A percentile compares a stretch with the other conserved stretches of the same genome.
Evolutionary conservation across 2,888 invertebrate genomes (phyloP).

Genomic region (Amiota minor): DNA sequence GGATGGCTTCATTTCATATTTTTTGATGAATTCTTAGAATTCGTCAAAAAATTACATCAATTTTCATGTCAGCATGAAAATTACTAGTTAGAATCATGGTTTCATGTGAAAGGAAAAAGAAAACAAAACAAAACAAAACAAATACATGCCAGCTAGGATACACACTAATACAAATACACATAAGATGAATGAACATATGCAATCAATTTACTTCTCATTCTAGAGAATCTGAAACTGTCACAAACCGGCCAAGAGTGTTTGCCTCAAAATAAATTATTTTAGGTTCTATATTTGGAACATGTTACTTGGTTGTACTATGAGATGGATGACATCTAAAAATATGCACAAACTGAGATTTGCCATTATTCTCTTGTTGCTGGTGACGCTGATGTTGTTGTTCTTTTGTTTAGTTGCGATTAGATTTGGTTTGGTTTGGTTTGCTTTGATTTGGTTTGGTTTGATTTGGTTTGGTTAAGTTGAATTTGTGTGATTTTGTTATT

Average conservation of each 20-base stretch:
- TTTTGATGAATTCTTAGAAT: too few relatives aligned
- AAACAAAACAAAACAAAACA: background rate
- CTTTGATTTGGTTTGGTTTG: background rate
- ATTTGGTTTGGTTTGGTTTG: background rate
- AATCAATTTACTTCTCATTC: conserved; percentile 10
- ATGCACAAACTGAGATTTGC: conserved; percentile 19
- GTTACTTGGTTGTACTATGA: too few relatives aligned
- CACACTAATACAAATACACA: background rate
- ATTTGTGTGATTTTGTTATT: background rate
- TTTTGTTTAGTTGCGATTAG: too few relatives aligned
- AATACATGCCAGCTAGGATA: background rate
- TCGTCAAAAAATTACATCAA: conserved; percentile 17
- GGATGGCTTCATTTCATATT: too few relatives aligned
- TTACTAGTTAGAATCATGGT: background rate
- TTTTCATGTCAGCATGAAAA: conserved; percentile 15
- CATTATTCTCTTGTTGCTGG: background rate
- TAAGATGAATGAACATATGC: background rate
- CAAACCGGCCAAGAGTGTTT: conserved; percentile 12
- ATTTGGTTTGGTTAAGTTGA: background rate
- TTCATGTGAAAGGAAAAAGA: background rate
- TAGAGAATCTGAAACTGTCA: conserved; percentile 9
- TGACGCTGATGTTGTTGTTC: too few relatives aligned
- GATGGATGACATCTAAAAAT: background rate
- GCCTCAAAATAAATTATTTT: conserved; percentile 26
- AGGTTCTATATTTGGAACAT: too few relatives aligned